Evolutionary conservation across 2,888 invertebrate species (phyloP), one percentile per base, ranked within the genome.

Genomic region (Iphiclides podalirius): DNA sequence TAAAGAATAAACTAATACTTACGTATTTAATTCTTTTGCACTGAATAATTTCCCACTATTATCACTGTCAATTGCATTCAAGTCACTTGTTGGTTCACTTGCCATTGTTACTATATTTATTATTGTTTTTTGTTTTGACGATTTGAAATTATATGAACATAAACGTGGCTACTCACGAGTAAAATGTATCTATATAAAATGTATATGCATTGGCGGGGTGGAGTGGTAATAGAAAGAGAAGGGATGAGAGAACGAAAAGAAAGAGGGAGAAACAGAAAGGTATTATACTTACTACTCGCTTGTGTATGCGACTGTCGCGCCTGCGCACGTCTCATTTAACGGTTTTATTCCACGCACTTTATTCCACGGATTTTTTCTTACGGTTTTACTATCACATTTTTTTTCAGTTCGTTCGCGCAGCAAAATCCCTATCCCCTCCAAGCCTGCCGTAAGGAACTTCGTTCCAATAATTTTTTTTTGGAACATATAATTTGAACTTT

Each of bases 371-470:
- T 6, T 4, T 6, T 4, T 6, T 4, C n/a, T 20, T 20, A 20
- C 20, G 20, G 20, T 20, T 20, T 20, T 20, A 20, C 20, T 20
- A 20, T 20, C 20, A 20, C 20, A 20, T 20, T 20, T 20, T 20
- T 20, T 20, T 20, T 6, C 20, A 6, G 28, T 28, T 15, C 23
- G 9, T 36, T 38, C 38, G 38, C 38, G 23, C 38, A 38, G 38
- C 38, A 17, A 38, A 38, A 38, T 38, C 38, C 38, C 38, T 38
- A 38, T 38, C 38, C n/a, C 38, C 38, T 38, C 38, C 23, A 38
- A 38, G 38, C 38, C 20, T 38, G 20, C 38, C 38, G 38, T 38
- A 38, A 20, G 38, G 38, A 38, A 38, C 20, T 38, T 38, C 8
- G 41, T 48, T 42, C 15, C 48, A 20, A 20, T 20, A 20, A 20